Percentiles rank a stretch among this genome's conserved stretches.
Evolutionary conservation across 2,888 invertebrate genomes (phyloP).

Genomic region (Cerastis leucographa): DNA sequence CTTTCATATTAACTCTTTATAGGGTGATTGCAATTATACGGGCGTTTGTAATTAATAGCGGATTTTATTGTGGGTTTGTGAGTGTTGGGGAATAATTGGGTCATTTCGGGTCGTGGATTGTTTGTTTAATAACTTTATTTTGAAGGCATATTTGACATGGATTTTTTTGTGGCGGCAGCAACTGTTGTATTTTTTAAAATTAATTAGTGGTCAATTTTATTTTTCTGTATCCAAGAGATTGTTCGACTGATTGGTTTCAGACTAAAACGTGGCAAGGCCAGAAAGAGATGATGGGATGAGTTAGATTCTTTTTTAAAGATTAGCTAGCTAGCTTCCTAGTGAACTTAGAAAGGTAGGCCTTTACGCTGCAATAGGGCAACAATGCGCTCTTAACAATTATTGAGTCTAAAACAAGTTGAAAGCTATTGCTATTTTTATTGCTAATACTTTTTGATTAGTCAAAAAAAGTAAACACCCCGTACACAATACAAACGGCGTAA

Average conservation of each 20-base stretch:
- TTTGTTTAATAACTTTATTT: conserved; percentile 33
- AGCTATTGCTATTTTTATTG: background rate
- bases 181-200: background rate
- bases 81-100: conserved; percentile 41
- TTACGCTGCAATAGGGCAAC: background rate
- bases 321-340: background rate
- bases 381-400: background rate
- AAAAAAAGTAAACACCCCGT: conserved; percentile 72
- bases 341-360: background rate
- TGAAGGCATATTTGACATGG: background rate
- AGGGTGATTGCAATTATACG: conserved; percentile 75
- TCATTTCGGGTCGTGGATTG: conserved; percentile 16
- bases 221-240: background rate
- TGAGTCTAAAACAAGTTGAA: background rate
- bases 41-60: conserved; percentile 52
- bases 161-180: background rate
- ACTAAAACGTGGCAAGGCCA: background rate
- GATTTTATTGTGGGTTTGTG: conserved; percentile 46
- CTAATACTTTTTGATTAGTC: background rate
- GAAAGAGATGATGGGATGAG: background rate
- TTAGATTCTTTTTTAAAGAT: background rate
- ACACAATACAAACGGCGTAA: conserved; percentile 77
- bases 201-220: background rate
- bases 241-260: background rate
- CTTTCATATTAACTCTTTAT: conserved; percentile 82